Evolutionary conservation across 2,888 invertebrate species (phyloP), one percentile per base, ranked within the genome.

Genomic region (Eurois occulta): DNA sequence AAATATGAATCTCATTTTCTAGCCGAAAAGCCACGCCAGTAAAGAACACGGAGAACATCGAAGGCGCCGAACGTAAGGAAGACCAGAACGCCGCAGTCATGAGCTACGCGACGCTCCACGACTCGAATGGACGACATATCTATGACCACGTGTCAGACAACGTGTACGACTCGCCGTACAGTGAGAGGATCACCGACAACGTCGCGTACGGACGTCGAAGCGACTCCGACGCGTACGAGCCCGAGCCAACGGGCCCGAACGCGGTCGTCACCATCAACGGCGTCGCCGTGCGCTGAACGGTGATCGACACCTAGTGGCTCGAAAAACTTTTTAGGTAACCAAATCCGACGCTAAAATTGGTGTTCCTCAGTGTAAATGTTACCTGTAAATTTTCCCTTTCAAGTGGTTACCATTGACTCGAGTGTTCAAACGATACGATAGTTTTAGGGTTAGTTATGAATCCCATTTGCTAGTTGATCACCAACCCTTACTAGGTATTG

Each of bases 21-120:
- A 98, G 98, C 76, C 98, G 98, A 67, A 98, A 98, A 96, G 98
- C 98, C 32, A 98, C 98, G 4, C 98, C 98, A 0, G 98, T 99
- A 0, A 99, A 98, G 93, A 98, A 98, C 92, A 98, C 98, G 0
- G 98, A 98, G 92, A 99, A 99, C 93, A 97, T 99, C 64, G 98
- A 98, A 95, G 98, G 98, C 1, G 98, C 98, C 0, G 98, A 98
- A 90, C 96, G 98, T 28, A 98, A 98, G 91, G 98, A 98, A 92
- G 98, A 98, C 91, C 98, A 98, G 90, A 98, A 98, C 91, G 98
- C 98, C 0, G 98, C 98, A 0, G 98, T 98, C 0, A 98, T 98
- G 98, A 98, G 98, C 72, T 99, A 98, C 92, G 98, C 98, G 38
- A 98, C 98, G 1, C 94, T 98, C 1, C 98, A 98, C 92, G 98